A percentile compares a stretch with the other conserved stretches of the same genome.
These are phyloP conservation scores for Pteruthius melanotis DNA, from an alignment of 2,113 vertebrate species.

Conservation along the genomic window DNA sequence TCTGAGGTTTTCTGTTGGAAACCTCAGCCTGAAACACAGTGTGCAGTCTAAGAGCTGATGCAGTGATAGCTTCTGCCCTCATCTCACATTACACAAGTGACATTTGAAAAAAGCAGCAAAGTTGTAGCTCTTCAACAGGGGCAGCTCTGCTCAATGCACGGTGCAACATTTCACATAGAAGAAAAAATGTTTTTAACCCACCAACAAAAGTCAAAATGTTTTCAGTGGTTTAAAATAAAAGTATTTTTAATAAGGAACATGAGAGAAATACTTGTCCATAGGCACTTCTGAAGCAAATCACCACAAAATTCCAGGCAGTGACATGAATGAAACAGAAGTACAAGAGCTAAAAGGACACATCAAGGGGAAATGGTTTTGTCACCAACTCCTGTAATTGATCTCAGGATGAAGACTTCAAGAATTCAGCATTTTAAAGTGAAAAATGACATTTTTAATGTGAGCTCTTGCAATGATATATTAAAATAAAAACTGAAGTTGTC, in stretches of 20 bases:
- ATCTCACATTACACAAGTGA: background rate
- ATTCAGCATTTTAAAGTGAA: background rate
- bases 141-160: background rate
- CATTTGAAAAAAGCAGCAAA: conserved; percentile 7
- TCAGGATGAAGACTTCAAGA: background rate
- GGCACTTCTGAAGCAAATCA: background rate
- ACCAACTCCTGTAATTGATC: background rate
- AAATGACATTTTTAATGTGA: background rate
- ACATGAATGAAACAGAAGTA: background rate
- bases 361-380: background rate
- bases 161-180: background rate
- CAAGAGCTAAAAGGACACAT: background rate
- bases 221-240: background rate
- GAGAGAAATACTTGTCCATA: background rate
- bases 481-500: background rate
- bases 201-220: background rate
- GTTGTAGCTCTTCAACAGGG: background rate
- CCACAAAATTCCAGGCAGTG: background rate
- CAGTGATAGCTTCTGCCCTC: background rate
- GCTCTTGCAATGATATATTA: background rate
- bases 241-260: background rate
- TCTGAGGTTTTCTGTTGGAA: background rate
- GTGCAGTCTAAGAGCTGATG: background rate
- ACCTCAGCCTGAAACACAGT: background rate
- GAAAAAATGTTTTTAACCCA: background rate